A percentile compares a stretch with the other conserved stretches of the same genome.
Conservation (phyloP, 1,140 invertebrate genomes). For the Pemphigus obesinymphae region DNA sequence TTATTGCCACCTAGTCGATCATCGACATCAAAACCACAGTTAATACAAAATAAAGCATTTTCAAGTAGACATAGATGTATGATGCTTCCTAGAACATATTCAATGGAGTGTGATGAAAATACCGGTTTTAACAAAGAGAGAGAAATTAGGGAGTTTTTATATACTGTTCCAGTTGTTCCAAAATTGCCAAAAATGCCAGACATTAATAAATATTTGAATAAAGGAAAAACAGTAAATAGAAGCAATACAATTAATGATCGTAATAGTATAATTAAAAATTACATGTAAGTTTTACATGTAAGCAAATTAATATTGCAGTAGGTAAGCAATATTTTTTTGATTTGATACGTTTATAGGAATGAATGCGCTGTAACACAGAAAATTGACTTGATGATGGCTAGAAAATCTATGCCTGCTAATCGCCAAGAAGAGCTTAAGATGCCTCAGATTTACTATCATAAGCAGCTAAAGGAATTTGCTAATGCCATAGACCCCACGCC, state of each 20-base stretch:
- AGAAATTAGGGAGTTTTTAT: neutral
- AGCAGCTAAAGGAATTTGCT: neutral
- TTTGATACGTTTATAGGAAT: neutral
- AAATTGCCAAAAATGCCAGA: conserved; percentile 21
- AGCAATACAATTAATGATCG: neutral
- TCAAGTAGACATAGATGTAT: neutral
- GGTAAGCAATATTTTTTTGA: no score
- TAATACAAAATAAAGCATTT: neutral
- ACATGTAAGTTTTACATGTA: neutral
- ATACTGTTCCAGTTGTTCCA: neutral
- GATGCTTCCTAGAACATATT: neutral
- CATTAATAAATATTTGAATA: conserved; percentile 21
- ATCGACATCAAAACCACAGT: neutral
- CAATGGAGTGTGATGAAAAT: neutral
- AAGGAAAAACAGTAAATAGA: neutral
- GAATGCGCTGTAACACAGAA: conserved; percentile 29
- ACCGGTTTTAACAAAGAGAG: neutral
- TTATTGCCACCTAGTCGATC: neutral
- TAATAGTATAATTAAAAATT: conserved; percentile 10
- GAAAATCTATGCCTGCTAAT: neutral
- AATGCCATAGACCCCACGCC: neutral
- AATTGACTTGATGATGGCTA: conserved; percentile 20
- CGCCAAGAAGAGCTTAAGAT: neutral
- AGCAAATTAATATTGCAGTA: neutral
- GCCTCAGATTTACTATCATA: conserved; percentile 18